Conservation (phyloP, 2,113 vertebrate genomes). For the Bos taurus region DNA sequence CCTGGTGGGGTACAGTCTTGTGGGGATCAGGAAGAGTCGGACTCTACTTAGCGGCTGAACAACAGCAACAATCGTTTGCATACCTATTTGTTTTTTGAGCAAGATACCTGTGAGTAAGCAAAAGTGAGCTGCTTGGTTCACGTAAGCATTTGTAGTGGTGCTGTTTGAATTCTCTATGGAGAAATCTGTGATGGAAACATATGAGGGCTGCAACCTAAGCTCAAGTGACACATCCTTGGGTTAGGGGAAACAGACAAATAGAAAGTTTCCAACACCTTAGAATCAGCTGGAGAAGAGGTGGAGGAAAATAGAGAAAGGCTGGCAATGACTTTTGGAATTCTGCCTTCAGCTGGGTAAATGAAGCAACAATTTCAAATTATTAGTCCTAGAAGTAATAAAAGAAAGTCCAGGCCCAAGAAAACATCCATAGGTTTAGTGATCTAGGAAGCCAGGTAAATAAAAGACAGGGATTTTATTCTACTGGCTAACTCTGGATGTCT, state of each 20-base stretch:
- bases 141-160: background rate
- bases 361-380: conserved; percentile 20
- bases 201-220: background rate
- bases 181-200: background rate
- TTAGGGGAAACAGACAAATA: background rate
- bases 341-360: conserved; percentile 4
- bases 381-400: background rate
- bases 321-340: background rate
- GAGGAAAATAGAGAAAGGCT: background rate
- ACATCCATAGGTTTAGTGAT: background rate
- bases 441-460: background rate
- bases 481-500: background rate
- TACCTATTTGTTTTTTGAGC: background rate
- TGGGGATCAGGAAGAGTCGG: background rate
- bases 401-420: background rate
- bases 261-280: background rate
- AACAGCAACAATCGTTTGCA: background rate
- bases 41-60: background rate
- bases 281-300: background rate
- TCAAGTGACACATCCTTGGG: background rate
- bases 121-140: background rate
- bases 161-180: background rate
- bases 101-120: background rate
- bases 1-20: background rate
- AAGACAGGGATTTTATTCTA: background rate